Evolutionary conservation across 1,140 invertebrate species (phyloP).

Genomic region (Sesamia nonagrioides): DNA sequence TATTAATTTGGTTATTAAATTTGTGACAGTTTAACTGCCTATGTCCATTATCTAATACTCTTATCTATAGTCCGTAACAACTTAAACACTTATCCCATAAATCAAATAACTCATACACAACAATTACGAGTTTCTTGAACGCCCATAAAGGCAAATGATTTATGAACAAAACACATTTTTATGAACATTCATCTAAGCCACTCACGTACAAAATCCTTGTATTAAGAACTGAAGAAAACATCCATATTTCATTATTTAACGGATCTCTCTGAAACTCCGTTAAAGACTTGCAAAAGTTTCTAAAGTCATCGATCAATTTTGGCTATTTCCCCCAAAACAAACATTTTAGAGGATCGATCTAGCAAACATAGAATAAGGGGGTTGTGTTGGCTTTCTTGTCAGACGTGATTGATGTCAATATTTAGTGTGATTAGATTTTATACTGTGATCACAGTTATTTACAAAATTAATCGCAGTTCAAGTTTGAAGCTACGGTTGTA

Average conservation of each 20-base stretch:
- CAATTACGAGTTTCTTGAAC: slow-evolving; percentile 11
- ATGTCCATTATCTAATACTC: background rate
- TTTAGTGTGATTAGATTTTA: slow-evolving; percentile 28
- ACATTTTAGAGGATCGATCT: slow-evolving; percentile 46
- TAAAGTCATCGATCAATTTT: slow-evolving; percentile 46
- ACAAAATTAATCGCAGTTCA: background rate
- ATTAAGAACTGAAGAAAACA: slow-evolving; percentile 31
- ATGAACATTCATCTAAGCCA: slow-evolving; percentile 15
- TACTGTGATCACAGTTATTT: background rate
- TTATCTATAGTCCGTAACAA: slow-evolving; percentile 6
- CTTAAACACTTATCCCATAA: slow-evolving; percentile 15
- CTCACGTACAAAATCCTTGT: slow-evolving; percentile 1
- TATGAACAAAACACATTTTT: slow-evolving; percentile 27
- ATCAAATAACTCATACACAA: slow-evolving; percentile 20
- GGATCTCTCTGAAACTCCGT: slow-evolving; percentile 15
- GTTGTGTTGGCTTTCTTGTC: slow-evolving; percentile 37
- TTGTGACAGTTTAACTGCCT: background rate
- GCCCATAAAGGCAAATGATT: slow-evolving; percentile 22
- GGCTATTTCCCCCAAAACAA: slow-evolving; percentile 35
- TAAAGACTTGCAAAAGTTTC: slow-evolving; percentile 42
- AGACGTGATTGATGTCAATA: slow-evolving; percentile 37
- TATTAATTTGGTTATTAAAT: slow-evolving; percentile 1
- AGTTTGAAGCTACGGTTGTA: background rate
- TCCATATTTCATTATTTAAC: slow-evolving; percentile 48
- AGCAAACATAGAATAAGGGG: slow-evolving; percentile 17